Percentiles rank a stretch among this genome's conserved stretches.
Evolutionary conservation across 2,888 invertebrate species (phyloP).

Genomic region (Cantharis lateralis): DNA sequence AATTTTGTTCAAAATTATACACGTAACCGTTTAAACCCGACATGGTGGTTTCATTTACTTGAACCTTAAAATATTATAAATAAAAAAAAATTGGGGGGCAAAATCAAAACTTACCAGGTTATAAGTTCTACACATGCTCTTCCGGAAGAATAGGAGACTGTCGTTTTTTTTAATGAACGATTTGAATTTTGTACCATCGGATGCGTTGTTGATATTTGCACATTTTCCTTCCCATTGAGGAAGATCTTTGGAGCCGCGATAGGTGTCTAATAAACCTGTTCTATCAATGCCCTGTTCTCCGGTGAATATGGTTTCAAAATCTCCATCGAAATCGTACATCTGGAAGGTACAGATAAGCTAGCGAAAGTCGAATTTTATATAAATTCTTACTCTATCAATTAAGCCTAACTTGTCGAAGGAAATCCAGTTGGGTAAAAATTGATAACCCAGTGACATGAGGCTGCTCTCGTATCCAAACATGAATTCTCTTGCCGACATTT

Average conservation of each 20-base stretch:
- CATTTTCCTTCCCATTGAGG: slow-evolving; percentile 82
- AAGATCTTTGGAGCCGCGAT: slow-evolving; percentile 71
- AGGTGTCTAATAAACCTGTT: slow-evolving; percentile 77
- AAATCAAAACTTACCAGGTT: slow-evolving; percentile 66
- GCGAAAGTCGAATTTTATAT: background rate
- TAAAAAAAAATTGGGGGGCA: background rate
- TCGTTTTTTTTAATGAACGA: slow-evolving; percentile 72
- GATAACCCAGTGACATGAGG: slow-evolving; percentile 81
- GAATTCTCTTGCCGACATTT: slow-evolving; percentile 84
- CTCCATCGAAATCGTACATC: slow-evolving; percentile 86
- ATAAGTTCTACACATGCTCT: slow-evolving; percentile 84
- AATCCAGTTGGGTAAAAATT: slow-evolving; percentile 82
- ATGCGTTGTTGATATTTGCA: slow-evolving; percentile 74
- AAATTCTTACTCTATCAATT: slow-evolving; percentile 76
- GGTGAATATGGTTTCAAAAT: slow-evolving; percentile 78
- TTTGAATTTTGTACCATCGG: slow-evolving; percentile 85
- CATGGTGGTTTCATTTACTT: slow-evolving; percentile 62
- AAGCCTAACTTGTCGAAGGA: slow-evolving; percentile 86
- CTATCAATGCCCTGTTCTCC: slow-evolving; percentile 66
- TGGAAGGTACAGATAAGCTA: slow-evolving; percentile 47
- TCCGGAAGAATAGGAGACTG: slow-evolving; percentile 75
- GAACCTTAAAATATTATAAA: slow-evolving; percentile 57
- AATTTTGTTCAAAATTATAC: slow-evolving; percentile 76
- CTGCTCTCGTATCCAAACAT: slow-evolving; percentile 89
- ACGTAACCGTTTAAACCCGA: slow-evolving; percentile 70